Evolutionary conservation across 2,797 vertebrate genomes (phyloP), one percentile per base, ranked within the genome.

Genomic region (Rhinella marina): DNA sequence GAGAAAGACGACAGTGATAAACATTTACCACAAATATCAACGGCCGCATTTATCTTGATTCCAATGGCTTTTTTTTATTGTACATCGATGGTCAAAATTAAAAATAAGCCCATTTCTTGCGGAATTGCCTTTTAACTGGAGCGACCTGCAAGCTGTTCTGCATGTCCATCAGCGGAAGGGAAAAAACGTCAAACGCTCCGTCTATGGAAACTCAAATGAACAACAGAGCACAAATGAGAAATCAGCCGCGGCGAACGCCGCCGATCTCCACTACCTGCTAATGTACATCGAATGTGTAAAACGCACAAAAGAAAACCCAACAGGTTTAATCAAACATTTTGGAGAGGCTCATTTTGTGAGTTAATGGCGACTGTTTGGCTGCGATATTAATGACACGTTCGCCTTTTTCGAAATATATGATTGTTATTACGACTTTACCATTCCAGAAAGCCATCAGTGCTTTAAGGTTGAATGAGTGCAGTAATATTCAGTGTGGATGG

Each of bases 391-490:
- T 97, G 96, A 96, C 96, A 97, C 95, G 96, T 96, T 97, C 96
- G 95, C 96, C 95, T 97, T 81, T 68, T 97, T 86, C 41, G 97
- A 98, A 97, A 97, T 96, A 97, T 95, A 96, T 41, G 73, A 57
- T 84, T 84, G 52, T 85, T 85, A 75, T 85, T 85, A 85, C 77
- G 14, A 77, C 61, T 61, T 96, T 95, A 96, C 96, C 90, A 91
- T 85, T 90, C 95, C 93, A 95, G 96, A 96, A 97, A 97, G 96
- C 96, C 96, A 97, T 98, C 97, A 97, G 95, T 96, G 96, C 96
- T 97, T 93, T 97, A 97, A 97, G 97, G 97, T 98, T 98, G 97
- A 97, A 96, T 97, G 97, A 96, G 95, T 98, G 96, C 95, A 94
- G 96, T 96, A 95, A 95, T 95, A 94, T 95, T 97, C 96, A 93